Evolutionary conservation across 2,797 vertebrate genomes (phyloP).

Genomic region (Phrynocephalus vlangalii): DNA sequence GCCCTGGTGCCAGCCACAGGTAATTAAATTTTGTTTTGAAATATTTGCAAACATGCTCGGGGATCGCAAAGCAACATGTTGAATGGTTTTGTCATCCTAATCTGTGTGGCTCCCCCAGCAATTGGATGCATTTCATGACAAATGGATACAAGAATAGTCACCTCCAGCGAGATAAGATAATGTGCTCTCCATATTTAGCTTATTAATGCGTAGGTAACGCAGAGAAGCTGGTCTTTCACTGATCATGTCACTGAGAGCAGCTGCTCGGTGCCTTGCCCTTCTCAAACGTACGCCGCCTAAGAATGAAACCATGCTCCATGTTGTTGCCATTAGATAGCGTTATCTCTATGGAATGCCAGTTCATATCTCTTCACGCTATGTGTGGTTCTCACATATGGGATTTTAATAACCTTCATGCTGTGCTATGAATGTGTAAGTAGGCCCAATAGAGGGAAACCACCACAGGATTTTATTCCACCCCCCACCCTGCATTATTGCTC

Average conservation of each 20-base stretch:
- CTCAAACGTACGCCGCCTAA: conserved; percentile 71
- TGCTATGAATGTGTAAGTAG: conserved; percentile 84
- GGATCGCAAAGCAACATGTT: conserved; percentile 37
- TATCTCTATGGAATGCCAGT: conserved; percentile 83
- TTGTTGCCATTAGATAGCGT: conserved; percentile 83
- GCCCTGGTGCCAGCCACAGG: conserved; percentile 39
- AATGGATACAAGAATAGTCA: conserved; percentile 58
- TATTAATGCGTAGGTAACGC: conserved; percentile 65
- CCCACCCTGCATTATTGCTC: conserved; percentile 77
- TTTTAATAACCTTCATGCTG: conserved; percentile 86
- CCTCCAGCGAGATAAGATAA: conserved; percentile 58
- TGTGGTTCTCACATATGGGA: conserved; percentile 81
- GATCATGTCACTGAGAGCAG: conserved; percentile 53
- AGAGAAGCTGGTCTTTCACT: conserved; percentile 53
- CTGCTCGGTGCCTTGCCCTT: conserved; percentile 71
- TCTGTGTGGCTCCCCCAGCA: conserved; percentile 30
- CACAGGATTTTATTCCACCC: conserved; percentile 79
- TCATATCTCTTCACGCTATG: conserved; percentile 81
- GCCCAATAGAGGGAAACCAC: conserved; percentile 72
- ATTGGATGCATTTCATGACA: conserved; percentile 51
- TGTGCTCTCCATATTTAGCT: conserved; percentile 58
- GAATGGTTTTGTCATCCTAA: conserved; percentile 33
- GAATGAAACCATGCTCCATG: conserved; percentile 74
- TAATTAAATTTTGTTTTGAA: conserved; percentile 62
- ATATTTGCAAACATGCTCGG: accelerated